These are phyloP conservation scores for Pelvicachromis taeniatus DNA, from an alignment of 2,113 vertebrate genomes.

Conservation along the genomic window DNA sequence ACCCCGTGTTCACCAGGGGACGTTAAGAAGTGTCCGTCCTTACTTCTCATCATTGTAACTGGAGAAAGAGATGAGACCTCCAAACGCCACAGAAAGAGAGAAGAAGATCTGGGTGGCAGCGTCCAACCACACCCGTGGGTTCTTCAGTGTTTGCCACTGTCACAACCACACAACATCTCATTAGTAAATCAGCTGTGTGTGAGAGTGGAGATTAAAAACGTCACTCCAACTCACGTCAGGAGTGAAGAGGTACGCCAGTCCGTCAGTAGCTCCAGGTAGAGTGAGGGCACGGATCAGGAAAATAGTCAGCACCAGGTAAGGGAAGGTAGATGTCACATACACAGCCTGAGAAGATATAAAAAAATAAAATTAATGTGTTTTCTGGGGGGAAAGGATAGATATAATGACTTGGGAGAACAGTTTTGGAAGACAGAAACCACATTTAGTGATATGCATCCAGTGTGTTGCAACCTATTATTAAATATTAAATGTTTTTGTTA, in stretches of 20 bases:
- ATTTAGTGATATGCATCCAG: accelerated
- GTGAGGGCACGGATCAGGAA: constrained; percentile 84
- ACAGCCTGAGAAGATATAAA: constrained; percentile 72
- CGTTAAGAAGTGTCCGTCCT: background rate
- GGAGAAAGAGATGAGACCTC: constrained; percentile 88
- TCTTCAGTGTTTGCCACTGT: constrained; percentile 79
- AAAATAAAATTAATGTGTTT: background rate
- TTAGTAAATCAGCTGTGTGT: constrained; percentile 24
- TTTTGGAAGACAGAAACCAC: background rate
- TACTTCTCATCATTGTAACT: constrained; percentile 87
- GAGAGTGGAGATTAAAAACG: too few species aligned
- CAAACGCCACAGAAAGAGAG: constrained; percentile 87
- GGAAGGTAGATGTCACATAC: constrained; percentile 86
- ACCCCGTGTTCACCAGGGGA: background rate
- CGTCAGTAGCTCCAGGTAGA: constrained; percentile 81
- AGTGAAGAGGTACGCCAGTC: constrained; percentile 85
- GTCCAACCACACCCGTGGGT: constrained; percentile 88
- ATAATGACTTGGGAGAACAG: background rate
- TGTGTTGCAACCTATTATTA: background rate
- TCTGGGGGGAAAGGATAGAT: background rate
- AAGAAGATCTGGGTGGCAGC: constrained; percentile 94
- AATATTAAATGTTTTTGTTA: background rate
- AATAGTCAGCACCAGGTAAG: constrained; percentile 86
- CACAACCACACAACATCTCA: background rate
- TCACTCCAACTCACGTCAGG: constrained; percentile 75